Evolutionary conservation across 2,797 vertebrate genomes (phyloP), one percentile per base, ranked within the genome.

Genomic region (Acrocephalus scirpaceus): DNA sequence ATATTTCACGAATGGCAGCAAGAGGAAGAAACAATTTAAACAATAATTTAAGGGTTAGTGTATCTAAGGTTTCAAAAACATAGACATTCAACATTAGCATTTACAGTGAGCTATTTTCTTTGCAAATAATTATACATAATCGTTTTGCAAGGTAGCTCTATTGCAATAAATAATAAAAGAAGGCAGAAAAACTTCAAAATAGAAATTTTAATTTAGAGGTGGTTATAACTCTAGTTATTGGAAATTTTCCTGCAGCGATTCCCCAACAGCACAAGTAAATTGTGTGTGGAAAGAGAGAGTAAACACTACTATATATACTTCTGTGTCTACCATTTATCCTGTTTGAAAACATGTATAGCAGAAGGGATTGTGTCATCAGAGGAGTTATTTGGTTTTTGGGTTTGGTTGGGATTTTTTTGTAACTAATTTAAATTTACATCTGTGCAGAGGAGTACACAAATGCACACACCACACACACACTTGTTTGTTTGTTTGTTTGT

Each of bases 321-420:
- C 26, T 66, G 13, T 82, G 19, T 65, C 36, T 89, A 25, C 10
- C 6, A 11, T 57, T 80, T 78, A 44, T 11, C 14, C 32, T 45
- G 7, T 60, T 75, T 56, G n/a, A 62, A 91, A 84, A 44, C 16
- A 20, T 9, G 17, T 18, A 8, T 10, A 70, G 23, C 14, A 69
- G 56, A 70, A 65, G 42, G 7, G 34, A 50, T 71, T 67, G 14
- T 66, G 34, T 65, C 65, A 84, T 61, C n/a, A 82, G 53, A 78
- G 15, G 13, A 78, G 20, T 38, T 65, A 17, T 16, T 69, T 70
- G 22, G 60, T 15, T 66, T 71, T 54, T 17, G 11, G 13, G 8
- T 54, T 67, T 42, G 11, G 7, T 25, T 16, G 4, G 3, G 5
- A 15, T n/a, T 23, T 16, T 23, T 3, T 2, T 22, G 0, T 0